Conservation (phyloP, 2,888 invertebrate genomes). For the Troides helena region DNA sequence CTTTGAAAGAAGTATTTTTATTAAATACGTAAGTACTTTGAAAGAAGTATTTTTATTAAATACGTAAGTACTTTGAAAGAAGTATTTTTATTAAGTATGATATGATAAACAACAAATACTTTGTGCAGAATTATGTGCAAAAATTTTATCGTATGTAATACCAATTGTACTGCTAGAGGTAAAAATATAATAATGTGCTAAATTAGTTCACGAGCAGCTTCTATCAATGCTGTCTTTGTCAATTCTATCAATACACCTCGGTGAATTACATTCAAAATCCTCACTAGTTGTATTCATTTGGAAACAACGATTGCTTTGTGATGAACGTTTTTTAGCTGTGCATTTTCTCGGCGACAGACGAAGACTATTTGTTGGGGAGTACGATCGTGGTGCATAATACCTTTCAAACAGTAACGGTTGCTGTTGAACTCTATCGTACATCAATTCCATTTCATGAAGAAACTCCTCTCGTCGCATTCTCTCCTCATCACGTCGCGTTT, state of each 20-base stretch:
- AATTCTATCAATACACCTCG: conserved; percentile 62
- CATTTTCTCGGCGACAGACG: conserved; percentile 64
- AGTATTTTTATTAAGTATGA: no score
- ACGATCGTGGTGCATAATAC: conserved; percentile 81
- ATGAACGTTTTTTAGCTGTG: conserved; percentile 48
- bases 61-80: no score
- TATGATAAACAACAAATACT: no score
- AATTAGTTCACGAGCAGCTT: conserved; percentile 19
- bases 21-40: no score
- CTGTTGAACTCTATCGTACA: conserved; percentile 84
- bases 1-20: no score
- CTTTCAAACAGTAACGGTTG: conserved; percentile 86
- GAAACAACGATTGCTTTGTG: conserved; percentile 47
- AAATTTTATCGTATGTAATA: no score
- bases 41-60: no score
- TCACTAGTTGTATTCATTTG: conserved; percentile 62
- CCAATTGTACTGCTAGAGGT: background rate
- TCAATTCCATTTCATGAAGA: conserved; percentile 85
- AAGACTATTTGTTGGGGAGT: conserved; percentile 52
- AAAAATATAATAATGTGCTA: background rate
- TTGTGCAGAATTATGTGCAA: no score
- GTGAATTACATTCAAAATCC: conserved; percentile 57
- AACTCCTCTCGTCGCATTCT: conserved; percentile 84
- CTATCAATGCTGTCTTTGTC: conserved; percentile 56
- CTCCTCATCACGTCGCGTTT: conserved; percentile 84